Evolutionary conservation across 1,140 invertebrate species (phyloP).

Genomic region (Drosophila parvula): DNA sequence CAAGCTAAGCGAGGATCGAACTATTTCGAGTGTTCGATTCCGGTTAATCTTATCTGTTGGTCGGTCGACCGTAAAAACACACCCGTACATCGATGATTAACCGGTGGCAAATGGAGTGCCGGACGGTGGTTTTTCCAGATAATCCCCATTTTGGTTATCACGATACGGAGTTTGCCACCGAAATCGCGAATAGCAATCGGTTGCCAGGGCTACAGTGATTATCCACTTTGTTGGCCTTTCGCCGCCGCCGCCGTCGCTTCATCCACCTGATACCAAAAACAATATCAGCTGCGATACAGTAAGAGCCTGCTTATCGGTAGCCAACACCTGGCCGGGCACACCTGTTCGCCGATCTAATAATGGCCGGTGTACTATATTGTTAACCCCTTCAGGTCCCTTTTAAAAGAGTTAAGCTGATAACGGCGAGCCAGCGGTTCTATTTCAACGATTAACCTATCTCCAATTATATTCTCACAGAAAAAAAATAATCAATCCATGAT

Average conservation of each 20-base stretch:
- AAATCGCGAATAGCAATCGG: slow-evolving; percentile 23
- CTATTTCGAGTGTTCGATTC: slow-evolving; percentile 55
- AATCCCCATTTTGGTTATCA: slow-evolving; percentile 26
- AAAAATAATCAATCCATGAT: slow-evolving; percentile 26
- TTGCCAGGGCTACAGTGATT: slow-evolving; percentile 54
- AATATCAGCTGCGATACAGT: slow-evolving; percentile 33
- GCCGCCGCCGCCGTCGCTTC: slow-evolving; percentile 20
- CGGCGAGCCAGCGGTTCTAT: slow-evolving; percentile 12
- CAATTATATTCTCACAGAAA: neutral
- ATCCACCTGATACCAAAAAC: neutral
- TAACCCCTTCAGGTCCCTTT: slow-evolving; percentile 39
- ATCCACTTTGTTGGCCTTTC: slow-evolving; percentile 15
- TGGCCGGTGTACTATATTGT: slow-evolving; percentile 51
- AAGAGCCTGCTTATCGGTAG: slow-evolving; percentile 54
- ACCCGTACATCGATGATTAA: slow-evolving; percentile 48
- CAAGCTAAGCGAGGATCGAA: slow-evolving; percentile 12
- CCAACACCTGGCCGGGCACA: slow-evolving; percentile 67
- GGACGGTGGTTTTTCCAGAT: slow-evolving; percentile 28
- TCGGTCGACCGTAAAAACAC: slow-evolving; percentile 29
- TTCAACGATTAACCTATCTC: neutral
- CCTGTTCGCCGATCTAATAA: slow-evolving; percentile 62
- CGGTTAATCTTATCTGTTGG: slow-evolving; percentile 64
- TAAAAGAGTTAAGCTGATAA: slow-evolving; percentile 30
- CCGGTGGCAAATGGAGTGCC: slow-evolving; percentile 30
- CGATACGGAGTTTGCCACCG: slow-evolving; percentile 7